A percentile compares a stretch with the other conserved stretches of the same genome.
Conservation (phyloP, 2,888 invertebrate genomes). For the Globia sparganii region DNA sequence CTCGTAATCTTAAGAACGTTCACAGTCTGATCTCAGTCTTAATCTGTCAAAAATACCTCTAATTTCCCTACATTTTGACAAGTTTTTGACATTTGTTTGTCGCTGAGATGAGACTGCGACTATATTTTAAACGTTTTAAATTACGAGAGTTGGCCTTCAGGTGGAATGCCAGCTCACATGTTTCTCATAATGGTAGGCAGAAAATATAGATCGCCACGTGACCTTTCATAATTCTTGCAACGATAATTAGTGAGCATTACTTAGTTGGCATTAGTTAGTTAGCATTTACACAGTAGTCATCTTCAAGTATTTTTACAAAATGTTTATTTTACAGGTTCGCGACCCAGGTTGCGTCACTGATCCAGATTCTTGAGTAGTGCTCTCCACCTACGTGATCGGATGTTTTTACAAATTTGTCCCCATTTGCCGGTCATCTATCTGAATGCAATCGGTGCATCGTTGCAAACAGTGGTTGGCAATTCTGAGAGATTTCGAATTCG, state of each 20-base stretch:
- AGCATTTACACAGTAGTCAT: conserved; percentile 3
- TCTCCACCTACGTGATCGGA: conserved; percentile 38
- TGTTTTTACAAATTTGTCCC: conserved; percentile 59
- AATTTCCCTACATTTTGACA: no score
- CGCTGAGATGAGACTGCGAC: no score
- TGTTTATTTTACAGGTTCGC: conserved; percentile 48
- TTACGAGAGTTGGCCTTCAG: no score
- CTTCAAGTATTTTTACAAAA: conserved; percentile 50
- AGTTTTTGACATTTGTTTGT: no score
- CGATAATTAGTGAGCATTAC: no score
- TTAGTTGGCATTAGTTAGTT: no score
- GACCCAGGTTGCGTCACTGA: conserved; percentile 55
- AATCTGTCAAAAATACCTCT: no score
- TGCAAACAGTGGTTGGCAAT: conserved; percentile 40
- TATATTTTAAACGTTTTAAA: no score
- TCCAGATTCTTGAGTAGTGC: conserved; percentile 49
- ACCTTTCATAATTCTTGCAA: not conserved
- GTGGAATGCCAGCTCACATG: no score
- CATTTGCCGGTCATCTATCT: conserved; percentile 53
- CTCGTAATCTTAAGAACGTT: no score
- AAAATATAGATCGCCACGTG: not conserved
- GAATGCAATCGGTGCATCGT: conserved; percentile 38
- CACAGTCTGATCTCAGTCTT: no score
- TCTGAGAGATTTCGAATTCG: conserved; percentile 3
- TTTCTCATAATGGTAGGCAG: no score